Percentiles rank a stretch among this genome's conserved stretches.
phyloP scores from a whole-genome alignment of 2,888 invertebrate genomes.

The Ceratothoa steindachneri region DNA sequence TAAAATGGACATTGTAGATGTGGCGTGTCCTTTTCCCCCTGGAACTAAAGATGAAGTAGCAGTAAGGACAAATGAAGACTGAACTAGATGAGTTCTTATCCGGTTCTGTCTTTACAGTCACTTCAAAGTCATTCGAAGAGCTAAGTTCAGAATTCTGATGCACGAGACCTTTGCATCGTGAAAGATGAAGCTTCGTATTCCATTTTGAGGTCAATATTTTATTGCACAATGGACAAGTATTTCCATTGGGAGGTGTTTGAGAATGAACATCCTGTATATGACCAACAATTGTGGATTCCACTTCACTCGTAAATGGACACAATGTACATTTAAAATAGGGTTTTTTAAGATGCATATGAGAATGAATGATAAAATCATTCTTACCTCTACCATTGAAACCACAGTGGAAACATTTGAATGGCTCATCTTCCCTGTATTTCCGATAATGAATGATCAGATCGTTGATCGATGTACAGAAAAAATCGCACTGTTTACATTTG shows the following conservation, averaged over 20 bases:
- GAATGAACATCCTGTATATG: not conserved
- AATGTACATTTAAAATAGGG: not conserved
- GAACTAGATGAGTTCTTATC: not conserved
- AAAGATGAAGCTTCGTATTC: not conserved
- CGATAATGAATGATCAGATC: not conserved
- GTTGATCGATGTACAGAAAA: not conserved
- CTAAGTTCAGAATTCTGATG: not conserved
- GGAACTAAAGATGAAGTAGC: not conserved
- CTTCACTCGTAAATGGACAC: not conserved
- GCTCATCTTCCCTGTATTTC: not conserved
- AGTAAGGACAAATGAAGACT: not conserved
- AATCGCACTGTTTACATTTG: not conserved
- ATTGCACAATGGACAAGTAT: not conserved
- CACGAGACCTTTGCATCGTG: not conserved
- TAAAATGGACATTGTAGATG: not conserved
- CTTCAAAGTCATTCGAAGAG: not conserved
- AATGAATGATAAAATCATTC: not conserved
- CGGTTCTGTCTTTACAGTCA: not conserved
- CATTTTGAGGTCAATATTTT: not conserved
- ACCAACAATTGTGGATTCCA: not conserved
- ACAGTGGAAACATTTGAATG: not conserved
- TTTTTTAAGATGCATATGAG: not conserved
- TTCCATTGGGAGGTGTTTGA: not conserved
- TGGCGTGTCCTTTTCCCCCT: not conserved
- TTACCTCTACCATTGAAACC: not conserved